A percentile compares a stretch with the other conserved stretches of the same genome.
Evolutionary conservation across 2,797 vertebrate genomes (phyloP).

Genomic region (Pseudotriccus pelzelni): DNA sequence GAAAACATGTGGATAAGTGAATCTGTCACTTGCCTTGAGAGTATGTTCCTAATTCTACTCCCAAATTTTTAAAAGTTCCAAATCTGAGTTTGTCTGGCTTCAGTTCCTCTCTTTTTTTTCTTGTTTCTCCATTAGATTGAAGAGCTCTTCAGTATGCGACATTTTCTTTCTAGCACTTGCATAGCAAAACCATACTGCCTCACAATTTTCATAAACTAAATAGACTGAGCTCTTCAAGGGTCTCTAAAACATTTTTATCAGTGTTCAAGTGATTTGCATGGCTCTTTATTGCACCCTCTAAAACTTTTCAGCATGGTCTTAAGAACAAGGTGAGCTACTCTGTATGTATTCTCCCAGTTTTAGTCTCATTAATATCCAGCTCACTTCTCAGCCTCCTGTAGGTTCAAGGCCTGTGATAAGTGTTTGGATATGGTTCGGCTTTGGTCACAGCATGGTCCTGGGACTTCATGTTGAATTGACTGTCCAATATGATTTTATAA

Average conservation of each 20-base stretch:
- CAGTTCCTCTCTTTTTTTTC: neutral
- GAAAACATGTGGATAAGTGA: neutral
- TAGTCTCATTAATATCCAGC: neutral
- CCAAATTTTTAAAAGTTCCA: neutral
- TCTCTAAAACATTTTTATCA: neutral
- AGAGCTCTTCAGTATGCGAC: slow-evolving; percentile 9
- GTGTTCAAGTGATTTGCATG: neutral
- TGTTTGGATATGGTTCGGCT: neutral
- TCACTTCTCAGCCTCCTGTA: neutral
- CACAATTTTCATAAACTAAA: neutral
- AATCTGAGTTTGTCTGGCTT: slow-evolving; percentile 14
- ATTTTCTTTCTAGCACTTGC: slow-evolving; percentile 24
- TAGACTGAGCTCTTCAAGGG: neutral
- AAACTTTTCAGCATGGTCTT: neutral
- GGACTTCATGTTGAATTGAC: neutral
- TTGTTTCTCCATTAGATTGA: slow-evolving; percentile 20
- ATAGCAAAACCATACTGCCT: neutral
- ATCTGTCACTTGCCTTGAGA: neutral
- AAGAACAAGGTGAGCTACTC: neutral
- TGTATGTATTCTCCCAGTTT: neutral
- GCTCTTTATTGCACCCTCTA: neutral
- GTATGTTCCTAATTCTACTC: slow-evolving; percentile 25
- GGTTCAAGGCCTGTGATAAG: neutral
- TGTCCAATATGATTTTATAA: neutral
- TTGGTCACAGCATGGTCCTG: neutral